These are phyloP conservation scores for Lutraria lutraria DNA, from an alignment of 2,888 invertebrate genomes.

Conservation along the genomic window DNA sequence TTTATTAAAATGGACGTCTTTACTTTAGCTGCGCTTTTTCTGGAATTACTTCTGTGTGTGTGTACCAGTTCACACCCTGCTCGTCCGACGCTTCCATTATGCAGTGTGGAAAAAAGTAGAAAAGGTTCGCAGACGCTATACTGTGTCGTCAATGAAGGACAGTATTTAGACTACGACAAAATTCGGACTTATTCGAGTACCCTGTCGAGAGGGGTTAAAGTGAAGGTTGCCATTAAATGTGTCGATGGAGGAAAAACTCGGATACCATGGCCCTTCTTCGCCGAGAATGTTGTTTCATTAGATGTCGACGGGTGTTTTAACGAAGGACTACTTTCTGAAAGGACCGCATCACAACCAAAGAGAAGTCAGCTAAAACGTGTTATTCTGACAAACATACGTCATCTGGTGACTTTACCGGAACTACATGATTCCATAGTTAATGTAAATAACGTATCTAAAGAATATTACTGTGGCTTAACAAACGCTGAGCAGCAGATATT, in stretches of 20 bases:
- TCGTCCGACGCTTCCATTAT: conserved; percentile 31
- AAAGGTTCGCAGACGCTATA: conserved; percentile 27
- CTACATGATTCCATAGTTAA: conserved; percentile 31
- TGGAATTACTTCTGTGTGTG: background rate
- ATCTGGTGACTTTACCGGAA: conserved; percentile 42
- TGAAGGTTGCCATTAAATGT: conserved; percentile 59
- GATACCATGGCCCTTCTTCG: conserved; percentile 63
- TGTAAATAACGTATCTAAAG: conserved; percentile 28
- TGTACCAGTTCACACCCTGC: conserved; percentile 24
- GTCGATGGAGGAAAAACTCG: conserved; percentile 48
- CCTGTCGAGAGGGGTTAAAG: conserved; percentile 6
- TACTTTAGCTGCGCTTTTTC: background rate
- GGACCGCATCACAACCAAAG: background rate
- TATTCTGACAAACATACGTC: conserved; percentile 38
- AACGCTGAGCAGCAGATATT: conserved; percentile 32
- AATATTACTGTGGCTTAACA: conserved; percentile 56
- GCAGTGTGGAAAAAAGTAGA: conserved; percentile 15
- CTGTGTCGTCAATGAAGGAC: conserved; percentile 39
- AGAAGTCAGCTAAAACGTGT: conserved; percentile 51
- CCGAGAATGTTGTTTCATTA: conserved; percentile 53
- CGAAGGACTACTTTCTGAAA: conserved; percentile 60
- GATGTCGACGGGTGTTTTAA: conserved; percentile 51
- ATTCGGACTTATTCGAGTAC: conserved; percentile 44
- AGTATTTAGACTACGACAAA: conserved; percentile 58
- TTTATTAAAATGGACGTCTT: background rate